phyloP scores from a whole-genome alignment of 2,888 invertebrate species.

The Cheilosia impressa region DNA sequence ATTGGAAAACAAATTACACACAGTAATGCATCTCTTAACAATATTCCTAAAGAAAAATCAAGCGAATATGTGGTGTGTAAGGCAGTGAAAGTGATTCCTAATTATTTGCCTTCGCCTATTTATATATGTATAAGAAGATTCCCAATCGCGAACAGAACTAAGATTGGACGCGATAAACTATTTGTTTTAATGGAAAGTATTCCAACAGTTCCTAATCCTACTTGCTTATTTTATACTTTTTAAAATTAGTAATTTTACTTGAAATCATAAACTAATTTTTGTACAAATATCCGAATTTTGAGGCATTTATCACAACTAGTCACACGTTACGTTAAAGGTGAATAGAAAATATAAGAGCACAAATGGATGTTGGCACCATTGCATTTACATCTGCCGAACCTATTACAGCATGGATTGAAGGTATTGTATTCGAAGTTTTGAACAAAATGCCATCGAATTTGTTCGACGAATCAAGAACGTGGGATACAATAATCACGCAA shows the following conservation, averaged over 20 bases:
- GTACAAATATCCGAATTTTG: not conserved
- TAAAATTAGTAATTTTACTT: not conserved
- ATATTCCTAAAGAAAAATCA: too few relatives aligned
- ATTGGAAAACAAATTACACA: too few relatives aligned
- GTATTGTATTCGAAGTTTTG: slow-evolving; percentile 29
- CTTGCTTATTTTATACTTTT: too few relatives aligned
- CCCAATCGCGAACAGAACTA: too few relatives aligned
- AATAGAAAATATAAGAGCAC: not conserved
- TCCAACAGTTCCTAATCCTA: too few relatives aligned
- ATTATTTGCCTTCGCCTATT: too few relatives aligned
- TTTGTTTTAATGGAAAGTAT: too few relatives aligned
- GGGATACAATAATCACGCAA: slow-evolving; percentile 46
- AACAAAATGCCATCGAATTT: slow-evolving; percentile 31
- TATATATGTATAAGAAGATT: too few relatives aligned
- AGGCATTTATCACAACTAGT: not conserved
- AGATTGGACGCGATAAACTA: too few relatives aligned
- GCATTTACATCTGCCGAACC: slow-evolving; percentile 41
- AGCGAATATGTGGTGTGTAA: too few relatives aligned
- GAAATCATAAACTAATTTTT: not conserved
- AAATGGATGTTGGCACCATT: slow-evolving; percentile 17
- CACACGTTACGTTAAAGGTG: not conserved
- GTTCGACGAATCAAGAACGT: slow-evolving; percentile 29
- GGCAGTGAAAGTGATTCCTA: too few relatives aligned
- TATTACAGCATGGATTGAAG: slow-evolving; percentile 31
- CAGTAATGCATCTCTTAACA: too few relatives aligned